Conservation (phyloP, 2,888 invertebrate genomes). For the Adineta ricciae region DNA sequence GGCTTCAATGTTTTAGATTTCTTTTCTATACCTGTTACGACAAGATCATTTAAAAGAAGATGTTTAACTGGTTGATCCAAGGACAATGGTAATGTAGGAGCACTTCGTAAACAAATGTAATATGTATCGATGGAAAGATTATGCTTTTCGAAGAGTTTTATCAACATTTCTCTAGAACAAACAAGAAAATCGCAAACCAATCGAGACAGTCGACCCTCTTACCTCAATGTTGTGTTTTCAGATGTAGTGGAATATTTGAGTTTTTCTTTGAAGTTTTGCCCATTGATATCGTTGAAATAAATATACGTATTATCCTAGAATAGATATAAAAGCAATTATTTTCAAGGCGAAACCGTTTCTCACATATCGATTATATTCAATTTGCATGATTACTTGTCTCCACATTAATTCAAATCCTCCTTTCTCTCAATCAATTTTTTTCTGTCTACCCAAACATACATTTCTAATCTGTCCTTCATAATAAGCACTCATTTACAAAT, state of each 20-base stretch:
- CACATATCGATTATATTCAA: not conserved
- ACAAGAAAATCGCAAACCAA: not conserved
- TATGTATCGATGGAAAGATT: not conserved
- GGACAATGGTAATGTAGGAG: not conserved
- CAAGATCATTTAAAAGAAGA: not conserved
- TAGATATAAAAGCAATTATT: not conserved
- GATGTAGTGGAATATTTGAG: constrained; percentile 3
- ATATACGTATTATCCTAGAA: constrained; percentile 13
- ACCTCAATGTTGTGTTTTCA: constrained; percentile 7
- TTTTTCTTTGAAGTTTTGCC: constrained; percentile 13
- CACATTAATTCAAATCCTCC: not conserved
- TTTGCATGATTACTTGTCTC: not conserved
- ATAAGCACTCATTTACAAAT: not conserved
- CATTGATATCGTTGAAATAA: constrained; percentile 5
- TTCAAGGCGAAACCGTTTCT: not conserved
- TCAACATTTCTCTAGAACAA: not conserved
- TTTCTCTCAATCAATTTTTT: not conserved
- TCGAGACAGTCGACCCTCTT: not conserved
- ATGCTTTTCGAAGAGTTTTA: not conserved
- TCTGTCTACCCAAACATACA: not conserved
- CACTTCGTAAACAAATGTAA: not conserved
- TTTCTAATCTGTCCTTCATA: not conserved
- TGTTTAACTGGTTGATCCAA: constrained; percentile 6
- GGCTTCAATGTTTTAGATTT: too few relatives aligned
- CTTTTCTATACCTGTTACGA: not conserved